Evolutionary conservation across 2,113 vertebrate genomes (phyloP).

Genomic region (Seriola quinqueradiata): DNA sequence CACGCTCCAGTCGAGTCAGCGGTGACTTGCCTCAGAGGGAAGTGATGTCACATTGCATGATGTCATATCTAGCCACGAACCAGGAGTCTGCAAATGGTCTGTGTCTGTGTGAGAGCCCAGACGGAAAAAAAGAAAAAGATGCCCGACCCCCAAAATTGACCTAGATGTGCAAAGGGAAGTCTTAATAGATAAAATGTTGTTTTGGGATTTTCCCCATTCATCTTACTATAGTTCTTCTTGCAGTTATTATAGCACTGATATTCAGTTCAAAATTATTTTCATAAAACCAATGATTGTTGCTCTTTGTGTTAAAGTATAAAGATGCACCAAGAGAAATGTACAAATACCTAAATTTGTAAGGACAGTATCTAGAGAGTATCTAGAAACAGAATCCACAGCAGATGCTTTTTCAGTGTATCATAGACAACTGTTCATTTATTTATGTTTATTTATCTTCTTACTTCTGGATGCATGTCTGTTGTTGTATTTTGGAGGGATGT

Average conservation of each 20-base stretch:
- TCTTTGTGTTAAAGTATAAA: background rate
- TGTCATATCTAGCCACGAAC: constrained; percentile 67
- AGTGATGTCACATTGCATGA: constrained; percentile 79
- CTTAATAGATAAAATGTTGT: constrained; percentile 13
- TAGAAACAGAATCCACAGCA: background rate
- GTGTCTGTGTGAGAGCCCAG: constrained; percentile 61
- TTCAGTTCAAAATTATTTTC: background rate
- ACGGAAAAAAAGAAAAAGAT: constrained; percentile 42
- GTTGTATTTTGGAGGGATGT: no score
- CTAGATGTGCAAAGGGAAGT: constrained; percentile 62
- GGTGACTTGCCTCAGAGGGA: constrained; percentile 76
- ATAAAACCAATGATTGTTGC: background rate
- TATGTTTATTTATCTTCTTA: background rate
- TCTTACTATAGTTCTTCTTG: background rate
- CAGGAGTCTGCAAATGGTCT: constrained; percentile 54
- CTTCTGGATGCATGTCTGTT: background rate
- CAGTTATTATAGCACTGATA: background rate
- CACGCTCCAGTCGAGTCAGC: constrained; percentile 69
- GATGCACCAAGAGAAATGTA: background rate
- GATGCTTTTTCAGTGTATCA: background rate
- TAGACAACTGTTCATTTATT: background rate
- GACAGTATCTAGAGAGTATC: background rate
- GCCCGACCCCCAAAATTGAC: constrained; percentile 45
- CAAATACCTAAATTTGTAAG: background rate
- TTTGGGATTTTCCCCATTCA: background rate